A percentile compares a stretch with the other conserved stretches of the same genome.
phyloP scores from a whole-genome alignment of 2,888 invertebrate genomes.

The Lepidochrysops patricia region DNA sequence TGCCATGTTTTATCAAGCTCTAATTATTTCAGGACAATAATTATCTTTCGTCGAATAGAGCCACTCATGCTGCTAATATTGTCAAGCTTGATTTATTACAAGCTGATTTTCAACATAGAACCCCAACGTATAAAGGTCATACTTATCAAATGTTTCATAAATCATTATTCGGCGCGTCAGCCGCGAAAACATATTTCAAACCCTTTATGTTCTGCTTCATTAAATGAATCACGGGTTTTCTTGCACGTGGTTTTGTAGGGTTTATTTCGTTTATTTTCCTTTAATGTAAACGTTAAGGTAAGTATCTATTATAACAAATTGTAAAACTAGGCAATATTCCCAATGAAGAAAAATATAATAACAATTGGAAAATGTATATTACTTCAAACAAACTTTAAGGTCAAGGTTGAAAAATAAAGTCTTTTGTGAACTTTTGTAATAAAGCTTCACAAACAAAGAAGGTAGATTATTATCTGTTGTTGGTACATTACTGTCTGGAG shows the following conservation, averaged over 20 bases:
- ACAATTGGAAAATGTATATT: too few relatives aligned
- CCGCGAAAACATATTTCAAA: not conserved
- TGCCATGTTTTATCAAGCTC: too few relatives aligned
- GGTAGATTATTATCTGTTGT: not conserved
- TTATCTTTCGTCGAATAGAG: too few relatives aligned
- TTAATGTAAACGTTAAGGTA: too few relatives aligned
- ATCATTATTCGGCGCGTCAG: not conserved
- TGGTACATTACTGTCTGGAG: not conserved
- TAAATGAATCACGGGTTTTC: not conserved
- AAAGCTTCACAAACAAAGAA: not conserved
- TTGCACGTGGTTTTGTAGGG: not conserved
- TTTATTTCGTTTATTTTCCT: not conserved
- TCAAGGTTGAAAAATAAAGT: too few relatives aligned
- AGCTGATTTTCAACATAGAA: not conserved
- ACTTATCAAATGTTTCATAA: not conserved
- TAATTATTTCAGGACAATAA: too few relatives aligned
- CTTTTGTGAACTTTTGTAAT: not conserved
- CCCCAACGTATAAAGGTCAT: not conserved
- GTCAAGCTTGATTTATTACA: too few relatives aligned
- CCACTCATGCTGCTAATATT: too few relatives aligned
- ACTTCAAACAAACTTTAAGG: too few relatives aligned
- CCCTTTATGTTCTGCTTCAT: not conserved
- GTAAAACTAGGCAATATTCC: too few relatives aligned
- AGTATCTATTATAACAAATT: too few relatives aligned
- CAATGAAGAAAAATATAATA: too few relatives aligned